Evolutionary conservation across 2,797 vertebrate species (phyloP), one percentile per base, ranked within the genome.

Genomic region (Cirrhinus mrigala): DNA sequence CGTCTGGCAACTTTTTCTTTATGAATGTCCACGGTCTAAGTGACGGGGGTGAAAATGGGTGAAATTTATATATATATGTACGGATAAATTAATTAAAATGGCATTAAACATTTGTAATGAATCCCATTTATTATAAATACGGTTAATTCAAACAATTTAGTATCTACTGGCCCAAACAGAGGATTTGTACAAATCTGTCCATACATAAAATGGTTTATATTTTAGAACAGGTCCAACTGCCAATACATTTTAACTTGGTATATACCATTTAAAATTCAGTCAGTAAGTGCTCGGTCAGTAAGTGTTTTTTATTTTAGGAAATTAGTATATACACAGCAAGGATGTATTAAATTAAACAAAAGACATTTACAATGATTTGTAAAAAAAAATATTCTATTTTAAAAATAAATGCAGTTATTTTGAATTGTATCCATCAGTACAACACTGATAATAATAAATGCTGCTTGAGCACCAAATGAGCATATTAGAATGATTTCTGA

Each of bases 1-100:
- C 98, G 96, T 91, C 98, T 96, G 48, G 98, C 98, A 76, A 99
- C 98, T 92, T 99, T 99, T 93, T 99, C 98, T 94, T 99, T 99
- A 92, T 99, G 98, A 92, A 99, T 99, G 92, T 99, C 98, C 95
- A 99, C 98, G 8, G 98, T 99, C 98, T 99, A 87, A 12, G 85
- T 70, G 78, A 56, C 44, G 85, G 84, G 14, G 16, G 86, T 84
- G 79, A 87, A 85, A 88, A 16, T 1, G 22, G 10, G 70, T 48
- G 7, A 15, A 27, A 1, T 46, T 8, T 24, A n/a, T n/a, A n/a
- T n/a, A n/a, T n/a, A 11, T 12, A 22, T 3, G 60, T 62, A 7
- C 12, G 15, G 60, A 40, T 68, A 8, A 20, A 68, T 29, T 40
- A 40, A 40, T 40, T 0, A 33, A 2, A 74, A 52, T 29, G 2